Conservation (phyloP, 2,113 vertebrate genomes). For the Typhlomys cinereus region DNA sequence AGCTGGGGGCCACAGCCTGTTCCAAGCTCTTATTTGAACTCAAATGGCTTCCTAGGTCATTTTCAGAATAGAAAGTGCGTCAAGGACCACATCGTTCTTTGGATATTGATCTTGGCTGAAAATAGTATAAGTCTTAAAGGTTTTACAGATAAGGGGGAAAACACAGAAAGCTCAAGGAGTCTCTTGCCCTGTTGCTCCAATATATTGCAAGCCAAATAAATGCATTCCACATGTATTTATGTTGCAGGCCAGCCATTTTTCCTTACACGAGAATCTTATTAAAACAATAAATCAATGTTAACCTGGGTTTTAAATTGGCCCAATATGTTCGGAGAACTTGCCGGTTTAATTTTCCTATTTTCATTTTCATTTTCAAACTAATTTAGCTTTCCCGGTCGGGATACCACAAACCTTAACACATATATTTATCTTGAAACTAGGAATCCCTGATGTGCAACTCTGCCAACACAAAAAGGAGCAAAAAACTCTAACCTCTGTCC, state of each 20-base stretch:
- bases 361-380: slow-evolving; percentile 79
- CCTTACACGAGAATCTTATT: slow-evolving; percentile 76
- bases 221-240: slow-evolving; percentile 60
- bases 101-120: slow-evolving; percentile 19
- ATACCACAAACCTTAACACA: slow-evolving; percentile 17
- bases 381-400: slow-evolving; percentile 69
- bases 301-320: slow-evolving; percentile 75
- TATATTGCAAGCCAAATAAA: slow-evolving; percentile 49
- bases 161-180: slow-evolving; percentile 3
- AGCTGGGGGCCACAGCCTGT: background rate
- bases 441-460: background rate
- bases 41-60: background rate
- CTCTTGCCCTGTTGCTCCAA: slow-evolving; percentile 18
- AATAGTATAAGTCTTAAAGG: background rate
- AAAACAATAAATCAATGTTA: slow-evolving; percentile 84
- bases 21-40: background rate
- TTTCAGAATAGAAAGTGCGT: background rate
- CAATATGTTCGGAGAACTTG: slow-evolving; percentile 60
- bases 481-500: background rate
- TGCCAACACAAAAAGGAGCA: background rate
- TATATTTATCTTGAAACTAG: slow-evolving; percentile 64
- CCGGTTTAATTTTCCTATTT: slow-evolving; percentile 78
- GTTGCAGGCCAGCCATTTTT: slow-evolving; percentile 62
- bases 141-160: slow-evolving; percentile 13
- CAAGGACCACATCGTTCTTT: slow-evolving; percentile 19